Evolutionary conservation across 2,888 invertebrate species (phyloP), one percentile per base, ranked within the genome.

Genomic region (Heliconius hortense): DNA sequence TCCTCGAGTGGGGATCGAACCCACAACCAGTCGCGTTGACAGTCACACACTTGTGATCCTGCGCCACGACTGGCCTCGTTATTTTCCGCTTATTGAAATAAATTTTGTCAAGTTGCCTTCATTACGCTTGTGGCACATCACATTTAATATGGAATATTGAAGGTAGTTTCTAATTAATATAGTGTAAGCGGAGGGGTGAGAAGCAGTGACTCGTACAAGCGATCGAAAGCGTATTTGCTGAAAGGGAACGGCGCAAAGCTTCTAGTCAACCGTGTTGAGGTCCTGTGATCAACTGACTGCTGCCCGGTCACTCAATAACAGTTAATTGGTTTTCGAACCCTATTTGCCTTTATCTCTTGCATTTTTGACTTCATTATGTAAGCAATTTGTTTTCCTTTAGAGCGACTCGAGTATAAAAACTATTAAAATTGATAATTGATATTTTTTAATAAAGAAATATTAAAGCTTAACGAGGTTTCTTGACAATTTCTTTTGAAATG

Each of bases 201-300:
- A 84, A 76, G 86, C 88, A 90, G 85, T 90, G 91, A 91, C 87
- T 90, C 89, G 89, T 89, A 87, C 88, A 87, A 91, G 84, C 87
- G 86, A 84, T 84, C 84, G 84, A 85, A 85, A 83, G 86, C 83
- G 83, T 86, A 87, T 88, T 88, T 85, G 85, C 84, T 88, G 85
- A 88, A 85, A 88, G 86, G 85, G 86, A 86, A 82, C 86, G 84
- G 70, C 74, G 85, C 87, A 89, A 88, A 87, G 89, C 85, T 84
- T 81, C 86, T 86, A 89, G 89, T 90, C 87, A 88, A 89, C 86
- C 89, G 89, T 88, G 86, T 82, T 82, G 80, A 77, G 48, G 76
- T 79, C 77, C 78, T 77, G 78, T 79, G 79, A 81, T 82, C 81
- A 82, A 87, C 87, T 87, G 88, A 87, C 88, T 89, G 84, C 83